Evolutionary conservation across 2,797 vertebrate species (phyloP).

Genomic region (Hoplostethus atlanticus): DNA sequence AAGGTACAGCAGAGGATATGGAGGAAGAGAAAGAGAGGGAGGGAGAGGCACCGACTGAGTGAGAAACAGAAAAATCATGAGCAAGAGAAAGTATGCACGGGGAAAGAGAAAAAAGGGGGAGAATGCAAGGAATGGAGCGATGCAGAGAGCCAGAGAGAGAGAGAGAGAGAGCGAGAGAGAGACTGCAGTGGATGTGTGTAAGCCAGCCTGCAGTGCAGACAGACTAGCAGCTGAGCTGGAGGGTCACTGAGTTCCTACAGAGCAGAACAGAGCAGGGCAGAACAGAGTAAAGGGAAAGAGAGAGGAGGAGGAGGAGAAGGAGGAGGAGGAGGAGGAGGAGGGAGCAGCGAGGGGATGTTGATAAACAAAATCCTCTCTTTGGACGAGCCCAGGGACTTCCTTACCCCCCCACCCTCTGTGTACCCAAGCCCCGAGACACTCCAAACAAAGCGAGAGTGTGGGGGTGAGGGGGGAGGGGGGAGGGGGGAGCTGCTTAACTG

Average conservation of each 20-base stretch:
- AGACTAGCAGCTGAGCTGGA: conserved; percentile 77
- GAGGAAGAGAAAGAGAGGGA: background rate
- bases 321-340: conserved; percentile 24
- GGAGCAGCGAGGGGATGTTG: conserved; percentile 52
- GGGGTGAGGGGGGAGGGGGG: conserved; percentile 18
- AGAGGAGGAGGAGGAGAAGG: conserved; percentile 25
- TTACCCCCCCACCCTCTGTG: conserved; percentile 23
- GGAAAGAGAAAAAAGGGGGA: conserved; percentile 11
- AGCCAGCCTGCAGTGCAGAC: conserved; percentile 77
- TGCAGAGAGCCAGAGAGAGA: conserved; percentile 16
- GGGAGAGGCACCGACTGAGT: conserved; percentile 16
- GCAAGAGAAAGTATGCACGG: background rate
- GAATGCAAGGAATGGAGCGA: conserved; percentile 12
- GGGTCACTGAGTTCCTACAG: conserved; percentile 83
- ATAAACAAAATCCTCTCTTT: conserved; percentile 76
- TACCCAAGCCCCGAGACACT: conserved; percentile 29
- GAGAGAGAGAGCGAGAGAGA: conserved; percentile 16
- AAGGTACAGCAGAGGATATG: background rate
- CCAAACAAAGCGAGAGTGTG: conserved; percentile 32
- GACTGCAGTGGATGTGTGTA: conserved; percentile 68
- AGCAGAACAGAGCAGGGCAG: conserved; percentile 43
- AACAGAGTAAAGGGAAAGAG: conserved; percentile 21
- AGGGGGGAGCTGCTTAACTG: conserved; percentile 5
- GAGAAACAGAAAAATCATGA: conserved; percentile 22
- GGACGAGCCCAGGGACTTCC: conserved; percentile 40